phyloP scores from a whole-genome alignment of 2,888 invertebrate genomes.

The Eristalis tenax region DNA sequence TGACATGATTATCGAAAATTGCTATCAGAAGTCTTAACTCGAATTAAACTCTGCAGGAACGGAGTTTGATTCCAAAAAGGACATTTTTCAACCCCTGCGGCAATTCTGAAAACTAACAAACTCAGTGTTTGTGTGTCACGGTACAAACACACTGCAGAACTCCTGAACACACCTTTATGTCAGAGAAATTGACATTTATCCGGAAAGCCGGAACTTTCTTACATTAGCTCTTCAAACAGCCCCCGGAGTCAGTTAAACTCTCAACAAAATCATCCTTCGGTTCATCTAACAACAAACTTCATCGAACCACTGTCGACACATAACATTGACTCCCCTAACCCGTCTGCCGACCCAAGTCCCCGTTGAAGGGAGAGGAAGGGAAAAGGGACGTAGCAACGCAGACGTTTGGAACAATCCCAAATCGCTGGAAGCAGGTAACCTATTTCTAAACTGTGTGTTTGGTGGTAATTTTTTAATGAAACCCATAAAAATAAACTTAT shows the following conservation, averaged over 20 bases:
- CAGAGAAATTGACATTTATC: neutral
- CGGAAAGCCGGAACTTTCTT: neutral
- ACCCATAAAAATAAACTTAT: constrained; percentile 55
- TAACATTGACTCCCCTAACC: neutral
- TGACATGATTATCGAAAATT: neutral
- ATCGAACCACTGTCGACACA: constrained; percentile 20
- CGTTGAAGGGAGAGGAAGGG: neutral
- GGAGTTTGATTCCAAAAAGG: neutral
- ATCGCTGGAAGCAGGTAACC: constrained; percentile 57
- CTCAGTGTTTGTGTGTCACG: neutral
- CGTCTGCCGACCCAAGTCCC: neutral
- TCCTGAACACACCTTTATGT: neutral
- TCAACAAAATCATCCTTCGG: constrained; percentile 6
- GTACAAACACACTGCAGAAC: neutral
- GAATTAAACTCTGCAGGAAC: neutral
- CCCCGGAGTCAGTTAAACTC: constrained; percentile 6
- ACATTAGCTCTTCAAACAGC: neutral
- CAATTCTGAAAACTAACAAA: neutral
- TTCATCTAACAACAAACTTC: constrained; percentile 20
- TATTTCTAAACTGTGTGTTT: constrained; percentile 55
- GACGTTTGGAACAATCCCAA: constrained; percentile 38
- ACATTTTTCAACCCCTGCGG: neutral
- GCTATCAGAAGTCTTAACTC: neutral
- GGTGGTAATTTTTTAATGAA: constrained; percentile 64
- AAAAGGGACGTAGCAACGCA: constrained; percentile 7